Evolutionary conservation across 2,888 invertebrate genomes (phyloP).

Genomic region (Apodemia duryi): DNA sequence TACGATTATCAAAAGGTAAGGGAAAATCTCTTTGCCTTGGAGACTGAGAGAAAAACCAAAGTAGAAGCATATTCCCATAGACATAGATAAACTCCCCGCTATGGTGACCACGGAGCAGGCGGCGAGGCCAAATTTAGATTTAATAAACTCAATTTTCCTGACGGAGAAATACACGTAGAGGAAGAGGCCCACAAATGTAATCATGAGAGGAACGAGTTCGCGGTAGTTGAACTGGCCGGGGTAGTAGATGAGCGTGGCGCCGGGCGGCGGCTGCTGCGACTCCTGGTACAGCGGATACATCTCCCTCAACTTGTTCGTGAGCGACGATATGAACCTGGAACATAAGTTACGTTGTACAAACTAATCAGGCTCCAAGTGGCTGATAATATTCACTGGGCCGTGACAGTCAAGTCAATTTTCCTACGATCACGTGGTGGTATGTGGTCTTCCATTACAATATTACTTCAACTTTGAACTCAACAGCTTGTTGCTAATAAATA

Average conservation of each 20-base stretch:
- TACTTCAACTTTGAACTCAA: too few species aligned
- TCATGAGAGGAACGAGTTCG: conserved; percentile 90
- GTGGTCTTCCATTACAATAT: too few species aligned
- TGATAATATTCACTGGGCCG: too few species aligned
- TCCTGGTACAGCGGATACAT: conserved; percentile 86
- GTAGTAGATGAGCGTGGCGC: conserved; percentile 86
- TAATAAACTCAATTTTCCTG: conserved; percentile 95
- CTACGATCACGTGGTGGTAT: too few species aligned
- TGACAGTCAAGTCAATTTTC: too few species aligned
- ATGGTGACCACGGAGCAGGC: conserved; percentile 94
- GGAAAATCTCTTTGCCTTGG: conserved; percentile 94
- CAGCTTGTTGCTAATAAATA: too few species aligned
- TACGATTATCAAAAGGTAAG: conserved; percentile 96
- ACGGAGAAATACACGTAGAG: conserved; percentile 97
- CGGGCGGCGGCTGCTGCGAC: conserved; percentile 53
- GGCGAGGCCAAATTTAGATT: conserved; percentile 92
- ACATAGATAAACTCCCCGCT: conserved; percentile 93
- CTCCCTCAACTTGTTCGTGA: conserved; percentile 83
- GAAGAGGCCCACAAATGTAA: conserved; percentile 92
- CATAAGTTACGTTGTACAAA: conserved; percentile 22
- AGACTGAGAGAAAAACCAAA: conserved; percentile 90
- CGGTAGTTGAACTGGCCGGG: conserved; percentile 92
- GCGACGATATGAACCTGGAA: conserved; percentile 86
- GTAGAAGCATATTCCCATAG: conserved; percentile 92
- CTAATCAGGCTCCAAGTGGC: too few species aligned